Conservation (phyloP, 2,113 vertebrate species). For the Pseudopipra pipra region DNA sequence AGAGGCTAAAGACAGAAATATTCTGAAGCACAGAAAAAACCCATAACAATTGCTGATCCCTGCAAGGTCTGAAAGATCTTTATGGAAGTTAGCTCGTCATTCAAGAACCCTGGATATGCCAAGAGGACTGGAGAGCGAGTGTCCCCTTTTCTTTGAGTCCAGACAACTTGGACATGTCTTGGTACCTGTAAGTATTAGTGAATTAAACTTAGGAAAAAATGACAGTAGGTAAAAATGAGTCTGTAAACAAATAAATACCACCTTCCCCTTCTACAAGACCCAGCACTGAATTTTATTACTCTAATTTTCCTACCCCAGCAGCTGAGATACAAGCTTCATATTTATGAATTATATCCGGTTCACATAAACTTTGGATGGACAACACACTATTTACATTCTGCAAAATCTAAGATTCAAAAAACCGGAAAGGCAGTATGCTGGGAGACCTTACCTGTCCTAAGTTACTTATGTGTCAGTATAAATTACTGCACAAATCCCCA, state of each 20-base stretch:
- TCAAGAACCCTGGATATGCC: rapidly evolving
- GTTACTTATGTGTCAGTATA: neutral
- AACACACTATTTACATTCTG: neutral
- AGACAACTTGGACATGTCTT: neutral
- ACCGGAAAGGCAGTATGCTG: neutral
- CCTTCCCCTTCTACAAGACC: neutral
- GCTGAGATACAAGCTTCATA: neutral
- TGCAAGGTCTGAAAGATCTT: neutral
- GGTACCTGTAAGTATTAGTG: neutral
- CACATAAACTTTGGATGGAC: neutral
- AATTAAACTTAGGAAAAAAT: neutral
- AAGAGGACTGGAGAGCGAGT: neutral
- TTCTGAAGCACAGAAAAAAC: neutral
- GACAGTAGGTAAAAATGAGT: neutral
- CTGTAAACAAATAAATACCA: neutral
- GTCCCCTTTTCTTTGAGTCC: neutral
- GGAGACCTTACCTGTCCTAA: neutral
- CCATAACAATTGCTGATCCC: neutral
- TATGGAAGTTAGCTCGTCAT: neutral
- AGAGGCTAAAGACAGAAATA: neutral
- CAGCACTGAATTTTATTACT: neutral
- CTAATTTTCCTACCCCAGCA: neutral
- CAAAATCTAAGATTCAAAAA: neutral
- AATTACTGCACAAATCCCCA: neutral
- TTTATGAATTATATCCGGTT: neutral